A percentile compares a stretch with the other conserved stretches of the same genome.
phyloP scores from a whole-genome alignment of 2,888 invertebrate genomes.

The Malthinus flaveolus region DNA sequence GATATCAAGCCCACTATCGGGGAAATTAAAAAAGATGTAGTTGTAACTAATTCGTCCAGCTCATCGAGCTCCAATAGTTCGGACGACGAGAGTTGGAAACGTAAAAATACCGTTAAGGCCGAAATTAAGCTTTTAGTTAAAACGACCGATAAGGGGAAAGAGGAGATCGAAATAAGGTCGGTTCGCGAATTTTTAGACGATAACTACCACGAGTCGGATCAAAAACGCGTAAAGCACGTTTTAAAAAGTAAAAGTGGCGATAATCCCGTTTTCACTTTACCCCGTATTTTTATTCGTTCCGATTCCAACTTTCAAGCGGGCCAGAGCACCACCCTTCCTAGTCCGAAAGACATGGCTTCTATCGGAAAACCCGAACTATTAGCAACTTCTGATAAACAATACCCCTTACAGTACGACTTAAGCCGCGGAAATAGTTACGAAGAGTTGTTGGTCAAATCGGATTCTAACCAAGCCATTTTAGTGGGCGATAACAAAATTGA shows the following conservation, averaged over 20 bases:
- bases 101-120: constrained; percentile 50
- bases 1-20: not conserved
- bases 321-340: constrained; percentile 19
- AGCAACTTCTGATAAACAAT: constrained; percentile 44
- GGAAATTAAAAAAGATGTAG: not conserved
- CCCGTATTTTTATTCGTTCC: constrained; percentile 47
- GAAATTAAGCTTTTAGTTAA: constrained; percentile 59
- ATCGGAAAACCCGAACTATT: constrained; percentile 42
- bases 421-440: constrained; percentile 19
- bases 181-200: constrained; percentile 48
- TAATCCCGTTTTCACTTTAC: constrained; percentile 48
- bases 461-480: not conserved
- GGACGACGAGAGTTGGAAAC: constrained; percentile 13
- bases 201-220: not conserved
- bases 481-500: constrained; percentile 34
- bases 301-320: constrained; percentile 17
- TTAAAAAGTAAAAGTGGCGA: not conserved
- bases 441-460: constrained; percentile 11
- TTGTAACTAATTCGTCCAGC: not conserved
- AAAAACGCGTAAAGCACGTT: not conserved
- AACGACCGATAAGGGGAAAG: constrained; percentile 55
- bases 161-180: constrained; percentile 58
- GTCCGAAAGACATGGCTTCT: constrained; percentile 38
- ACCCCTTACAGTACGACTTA: constrained; percentile 46
- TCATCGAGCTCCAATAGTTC: constrained; percentile 9